Evolutionary conservation across 2,797 vertebrate genomes (phyloP), one percentile per base, ranked within the genome.

Genomic region (Cryptoprocta ferox): DNA sequence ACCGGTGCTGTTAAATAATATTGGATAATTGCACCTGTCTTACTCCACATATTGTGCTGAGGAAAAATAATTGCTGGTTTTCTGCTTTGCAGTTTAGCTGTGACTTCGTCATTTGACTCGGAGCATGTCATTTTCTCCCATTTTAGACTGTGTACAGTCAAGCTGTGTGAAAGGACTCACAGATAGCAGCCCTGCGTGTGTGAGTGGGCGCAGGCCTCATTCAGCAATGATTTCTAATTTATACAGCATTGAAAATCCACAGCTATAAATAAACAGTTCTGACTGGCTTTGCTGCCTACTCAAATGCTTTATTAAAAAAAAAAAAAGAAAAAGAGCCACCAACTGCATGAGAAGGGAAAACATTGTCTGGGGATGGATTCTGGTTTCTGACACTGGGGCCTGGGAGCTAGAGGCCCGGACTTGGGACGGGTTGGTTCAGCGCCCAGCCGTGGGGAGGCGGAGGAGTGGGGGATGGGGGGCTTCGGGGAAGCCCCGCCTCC

Each of bases 241-340:
- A 98, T 97, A 98, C 98, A 98, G 98, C 98, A 98, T 35, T 86
- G 98, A 98, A 98, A 98, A 98, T 93, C 97, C 91, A 78, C 65
- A 39, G 98, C 98, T 99, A 98, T 98, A 99, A 98, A 99, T 99
- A 98, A 98, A 98, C 98, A 98, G 93, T 92, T 98, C 98, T 98
- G 94, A 97, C 98, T 98, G 98, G 93, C 98, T 98, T 87, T 65
- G 88, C 97, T 97, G 61, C 97, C 97, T 98, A 96, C 98, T 98
- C 92, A 97, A 97, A 98, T 91, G 95, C 95, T 97, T 97, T 98
- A 97, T 97, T 97, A 76, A 96, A 97, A 97, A 3, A 96, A 95
- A 78, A 85, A 73, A 96, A 86, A 81, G 96, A 96, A 93, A 91
- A 80, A 92, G 53, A 39, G 15, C 80, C 92, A 96, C 66, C 87